Evolutionary conservation across 2,797 vertebrate genomes (phyloP).

Genomic region (Pteropus rufus): DNA sequence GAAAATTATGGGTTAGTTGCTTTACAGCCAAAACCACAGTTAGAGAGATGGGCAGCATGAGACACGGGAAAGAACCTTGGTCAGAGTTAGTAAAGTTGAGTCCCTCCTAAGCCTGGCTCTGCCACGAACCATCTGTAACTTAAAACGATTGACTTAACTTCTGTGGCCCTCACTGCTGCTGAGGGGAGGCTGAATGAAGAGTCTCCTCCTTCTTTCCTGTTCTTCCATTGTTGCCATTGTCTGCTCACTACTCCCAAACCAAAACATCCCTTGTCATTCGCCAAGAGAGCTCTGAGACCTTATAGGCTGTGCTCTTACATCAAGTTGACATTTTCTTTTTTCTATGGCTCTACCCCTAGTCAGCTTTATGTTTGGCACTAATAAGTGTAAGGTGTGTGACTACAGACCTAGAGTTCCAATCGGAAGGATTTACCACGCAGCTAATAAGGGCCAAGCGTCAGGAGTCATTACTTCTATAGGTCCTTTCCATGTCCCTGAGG

Average conservation of each 20-base stretch:
- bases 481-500: not conserved
- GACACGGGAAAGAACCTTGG: not conserved
- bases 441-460: not conserved
- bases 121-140: not conserved
- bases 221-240: constrained; percentile 3
- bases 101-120: not conserved
- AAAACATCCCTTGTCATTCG: not conserved
- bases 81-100: constrained; percentile 31
- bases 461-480: not conserved
- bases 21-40: constrained; percentile 18
- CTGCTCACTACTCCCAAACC: not conserved
- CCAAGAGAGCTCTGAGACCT: not conserved
- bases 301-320: not conserved
- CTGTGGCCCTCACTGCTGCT: not conserved
- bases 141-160: not conserved
- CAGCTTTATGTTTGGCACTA: not conserved
- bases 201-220: not conserved
- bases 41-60: not conserved
- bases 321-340: not conserved
- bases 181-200: not conserved
- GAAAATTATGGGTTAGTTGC: not conserved
- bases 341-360: not conserved
- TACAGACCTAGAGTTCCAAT: not conserved
- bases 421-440: not conserved
- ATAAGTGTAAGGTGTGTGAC: not conserved